Evolutionary conservation across 1,140 invertebrate genomes (phyloP).

Genomic region (Hydropsyche tenuis): DNA sequence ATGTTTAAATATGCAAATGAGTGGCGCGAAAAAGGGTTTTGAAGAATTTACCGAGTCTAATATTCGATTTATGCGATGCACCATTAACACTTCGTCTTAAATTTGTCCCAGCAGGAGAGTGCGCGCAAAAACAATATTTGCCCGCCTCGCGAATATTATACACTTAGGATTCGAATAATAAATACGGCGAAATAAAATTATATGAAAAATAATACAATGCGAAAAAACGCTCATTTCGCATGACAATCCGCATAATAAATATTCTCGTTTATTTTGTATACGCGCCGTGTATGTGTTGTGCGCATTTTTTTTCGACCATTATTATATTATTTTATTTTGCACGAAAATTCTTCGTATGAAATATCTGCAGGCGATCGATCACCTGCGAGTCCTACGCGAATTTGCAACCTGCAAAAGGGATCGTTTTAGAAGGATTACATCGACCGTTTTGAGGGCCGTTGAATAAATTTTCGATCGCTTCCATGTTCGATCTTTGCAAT

Average conservation of each 20-base stretch:
- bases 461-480: slow-evolving; percentile 7
- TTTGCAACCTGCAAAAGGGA: slow-evolving; percentile 19
- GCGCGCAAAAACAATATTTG: slow-evolving; percentile 17
- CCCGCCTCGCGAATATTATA: not conserved
- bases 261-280: no score
- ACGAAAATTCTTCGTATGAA: slow-evolving; percentile 1
- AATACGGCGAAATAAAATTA: no score
- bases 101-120: slow-evolving; percentile 24
- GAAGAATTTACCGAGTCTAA: slow-evolving; percentile 24
- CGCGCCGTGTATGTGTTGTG: no score
- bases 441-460: slow-evolving; percentile 15
- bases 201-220: no score
- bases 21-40: slow-evolving; percentile 5
- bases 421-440: slow-evolving; percentile 26
- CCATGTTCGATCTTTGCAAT: no score
- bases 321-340: no score
- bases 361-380: slow-evolving; percentile 27
- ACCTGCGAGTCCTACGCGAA: slow-evolving; percentile 21
- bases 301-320: no score
- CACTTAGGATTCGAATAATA: no score
- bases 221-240: no score
- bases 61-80: slow-evolving; percentile 27
- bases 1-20: slow-evolving; percentile 26
- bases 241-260: no score
- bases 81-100: slow-evolving; percentile 27